phyloP scores from a whole-genome alignment of 1,140 invertebrate genomes.

The Chymomyza costata region DNA sequence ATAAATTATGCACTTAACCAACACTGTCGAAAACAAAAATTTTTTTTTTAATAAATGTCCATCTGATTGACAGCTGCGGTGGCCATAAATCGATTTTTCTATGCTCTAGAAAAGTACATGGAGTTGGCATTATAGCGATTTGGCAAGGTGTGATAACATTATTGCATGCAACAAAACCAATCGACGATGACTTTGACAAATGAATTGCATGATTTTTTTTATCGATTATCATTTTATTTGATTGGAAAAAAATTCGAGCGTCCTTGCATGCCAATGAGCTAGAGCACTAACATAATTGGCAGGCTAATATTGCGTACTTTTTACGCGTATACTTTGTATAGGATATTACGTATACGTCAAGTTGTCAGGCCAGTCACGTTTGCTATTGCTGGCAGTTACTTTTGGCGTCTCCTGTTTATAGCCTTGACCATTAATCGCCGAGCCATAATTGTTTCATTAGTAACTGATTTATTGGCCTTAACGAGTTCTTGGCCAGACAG shows the following conservation, averaged over 20 bases:
- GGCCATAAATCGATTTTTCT: conserved; percentile 12
- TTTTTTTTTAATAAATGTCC: too few species aligned
- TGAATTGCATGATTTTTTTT: conserved; percentile 25
- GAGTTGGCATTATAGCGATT: too few species aligned
- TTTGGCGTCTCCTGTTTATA: conserved; percentile 1
- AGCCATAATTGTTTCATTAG: conserved; percentile 70
- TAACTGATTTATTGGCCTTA: conserved; percentile 62
- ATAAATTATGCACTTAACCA: conserved; percentile 56
- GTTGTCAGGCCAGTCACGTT: conserved; percentile 61
- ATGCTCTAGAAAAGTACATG: conserved; percentile 37
- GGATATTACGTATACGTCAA: conserved; percentile 51
- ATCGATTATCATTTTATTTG: too few species aligned
- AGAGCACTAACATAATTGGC: too few species aligned
- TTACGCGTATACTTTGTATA: conserved; percentile 29
- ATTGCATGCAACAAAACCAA: too few species aligned
- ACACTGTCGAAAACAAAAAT: conserved; percentile 2
- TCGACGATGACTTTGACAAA: conserved; percentile 25
- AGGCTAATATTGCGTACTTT: too few species aligned
- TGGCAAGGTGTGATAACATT: too few species aligned
- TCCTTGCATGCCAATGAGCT: too few species aligned
- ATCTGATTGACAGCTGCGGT: conserved; percentile 4
- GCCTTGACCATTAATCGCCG: conserved; percentile 48
- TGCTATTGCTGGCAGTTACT: conserved; percentile 9
- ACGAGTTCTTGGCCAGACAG: conserved; percentile 23
- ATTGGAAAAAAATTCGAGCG: too few species aligned